A percentile compares a stretch with the other conserved stretches of the same genome.
Evolutionary conservation across 23 tunicate species (phyloP).

Genomic region (Styela clava): DNA sequence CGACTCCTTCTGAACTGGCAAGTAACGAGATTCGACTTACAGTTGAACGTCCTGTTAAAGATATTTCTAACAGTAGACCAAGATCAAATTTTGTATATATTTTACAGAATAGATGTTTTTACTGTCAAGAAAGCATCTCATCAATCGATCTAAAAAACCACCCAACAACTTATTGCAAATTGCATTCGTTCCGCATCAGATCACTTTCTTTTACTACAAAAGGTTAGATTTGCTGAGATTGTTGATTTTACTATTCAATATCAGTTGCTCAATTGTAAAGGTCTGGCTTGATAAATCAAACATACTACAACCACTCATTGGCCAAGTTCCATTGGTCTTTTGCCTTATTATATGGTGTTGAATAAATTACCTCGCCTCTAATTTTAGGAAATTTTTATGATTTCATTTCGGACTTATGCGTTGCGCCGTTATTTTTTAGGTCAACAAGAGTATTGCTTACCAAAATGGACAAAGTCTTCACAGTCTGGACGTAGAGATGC

Average conservation of each 20-base stretch:
- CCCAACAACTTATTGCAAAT: background rate
- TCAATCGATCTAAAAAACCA: background rate
- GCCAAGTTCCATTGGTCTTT: too few relatives aligned
- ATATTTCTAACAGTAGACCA: slow-evolving; percentile 29
- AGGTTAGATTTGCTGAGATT: too few relatives aligned
- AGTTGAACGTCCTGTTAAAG: slow-evolving; percentile 1
- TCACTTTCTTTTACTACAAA: slow-evolving; percentile 14
- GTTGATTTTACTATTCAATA: too few relatives aligned
- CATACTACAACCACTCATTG: too few relatives aligned
- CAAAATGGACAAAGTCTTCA: background rate
- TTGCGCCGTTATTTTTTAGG: too few relatives aligned
- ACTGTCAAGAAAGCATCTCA: background rate
- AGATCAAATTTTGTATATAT: too few relatives aligned
- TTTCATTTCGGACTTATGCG: too few relatives aligned
- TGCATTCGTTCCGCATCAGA: slow-evolving; percentile 28
- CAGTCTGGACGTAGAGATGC: background rate
- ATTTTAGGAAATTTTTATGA: too few relatives aligned
- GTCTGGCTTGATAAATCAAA: too few relatives aligned
- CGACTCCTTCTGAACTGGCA: background rate
- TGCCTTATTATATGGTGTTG: too few relatives aligned
- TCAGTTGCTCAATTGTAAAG: too few relatives aligned
- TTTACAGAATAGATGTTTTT: background rate
- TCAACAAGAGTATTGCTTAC: background rate
- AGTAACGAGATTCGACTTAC: background rate
- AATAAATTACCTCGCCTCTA: too few relatives aligned